phyloP scores from a whole-genome alignment of 2,888 invertebrate species.

The Ernsta delagoae region DNA sequence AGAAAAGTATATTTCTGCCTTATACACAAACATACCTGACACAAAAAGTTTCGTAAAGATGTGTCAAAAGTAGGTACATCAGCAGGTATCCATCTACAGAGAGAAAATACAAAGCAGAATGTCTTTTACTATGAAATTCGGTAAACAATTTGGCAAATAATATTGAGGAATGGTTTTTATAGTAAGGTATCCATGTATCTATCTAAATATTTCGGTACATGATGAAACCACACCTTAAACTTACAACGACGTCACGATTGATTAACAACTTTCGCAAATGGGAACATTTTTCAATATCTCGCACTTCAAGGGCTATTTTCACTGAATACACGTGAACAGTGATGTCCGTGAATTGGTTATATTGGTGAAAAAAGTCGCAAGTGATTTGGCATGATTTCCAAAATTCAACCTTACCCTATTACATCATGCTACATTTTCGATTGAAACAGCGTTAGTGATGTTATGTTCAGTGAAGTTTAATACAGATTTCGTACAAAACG shows the following conservation, averaged over 20 bases:
- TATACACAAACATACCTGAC: no score
- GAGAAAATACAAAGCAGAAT: no score
- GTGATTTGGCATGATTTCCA: not conserved
- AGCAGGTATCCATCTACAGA: no score
- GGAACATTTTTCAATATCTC: not conserved
- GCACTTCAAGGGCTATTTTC: not conserved
- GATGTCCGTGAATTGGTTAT: not conserved
- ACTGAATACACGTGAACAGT: not conserved
- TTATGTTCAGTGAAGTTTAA: not conserved
- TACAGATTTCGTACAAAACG: slow-evolving; percentile 19
- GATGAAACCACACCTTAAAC: no score
- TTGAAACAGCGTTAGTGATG: not conserved
- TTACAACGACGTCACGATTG: not conserved
- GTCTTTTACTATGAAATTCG: no score
- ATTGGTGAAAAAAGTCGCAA: not conserved
- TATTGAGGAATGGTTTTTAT: no score
- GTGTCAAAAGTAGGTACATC: no score
- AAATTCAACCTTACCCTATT: not conserved
- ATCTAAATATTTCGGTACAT: no score
- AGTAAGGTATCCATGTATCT: no score
- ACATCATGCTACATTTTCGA: not conserved
- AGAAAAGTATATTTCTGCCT: no score
- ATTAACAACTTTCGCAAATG: not conserved
- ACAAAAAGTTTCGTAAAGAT: no score
- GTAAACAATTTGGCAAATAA: no score